Evolutionary conservation across 2,113 vertebrate species (phyloP), one percentile per base, ranked within the genome.

Genomic region (Notothenia coriiceps): DNA sequence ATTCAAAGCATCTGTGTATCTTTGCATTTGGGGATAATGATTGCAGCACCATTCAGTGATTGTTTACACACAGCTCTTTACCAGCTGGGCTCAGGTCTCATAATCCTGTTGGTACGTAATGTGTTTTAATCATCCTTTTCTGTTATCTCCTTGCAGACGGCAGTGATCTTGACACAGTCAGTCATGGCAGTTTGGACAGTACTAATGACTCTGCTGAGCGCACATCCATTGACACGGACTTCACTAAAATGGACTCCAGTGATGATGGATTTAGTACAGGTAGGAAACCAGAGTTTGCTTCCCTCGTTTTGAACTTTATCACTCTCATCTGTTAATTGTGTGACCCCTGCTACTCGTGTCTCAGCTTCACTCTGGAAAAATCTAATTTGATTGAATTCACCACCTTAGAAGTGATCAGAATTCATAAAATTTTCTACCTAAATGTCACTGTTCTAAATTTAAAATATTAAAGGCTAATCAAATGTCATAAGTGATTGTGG

Each of bases 201-300:
- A 90, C 93, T 82, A 95, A 95, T 87, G 96, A 96, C 91, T 93
- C 94, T 51, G 93, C 91, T 52, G 96, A 97, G 80, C 95, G 94
- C 81, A 93, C 91, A 29, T 94, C 95, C 74, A 95, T 96, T 80
- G 95, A 94, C 90, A 91, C 93, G 0, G 96, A 97, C 92, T 96
- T 96, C 91, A 94, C 94, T 77, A 96, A 93, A 94, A 95, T 96
- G 85, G 96, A 96, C 91, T 95, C 95, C 79, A 94, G 96, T 57
- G 96, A 97, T 83, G 96, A 97, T 91, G 94, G 96, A 92, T 95
- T 94, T 66, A 97, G 96, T 87, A 96, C 96, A 96, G 96, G 96
- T 97, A 86, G 74, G 56, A 43, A 61, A 12, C 68, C 8, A 29
- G 6, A 5, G 44, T 57, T 11, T 7, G 22, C 25, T 40, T 59